These are phyloP conservation scores for Harmothoe impar DNA, from an alignment of 2,888 invertebrate species.

Conservation along the genomic window DNA sequence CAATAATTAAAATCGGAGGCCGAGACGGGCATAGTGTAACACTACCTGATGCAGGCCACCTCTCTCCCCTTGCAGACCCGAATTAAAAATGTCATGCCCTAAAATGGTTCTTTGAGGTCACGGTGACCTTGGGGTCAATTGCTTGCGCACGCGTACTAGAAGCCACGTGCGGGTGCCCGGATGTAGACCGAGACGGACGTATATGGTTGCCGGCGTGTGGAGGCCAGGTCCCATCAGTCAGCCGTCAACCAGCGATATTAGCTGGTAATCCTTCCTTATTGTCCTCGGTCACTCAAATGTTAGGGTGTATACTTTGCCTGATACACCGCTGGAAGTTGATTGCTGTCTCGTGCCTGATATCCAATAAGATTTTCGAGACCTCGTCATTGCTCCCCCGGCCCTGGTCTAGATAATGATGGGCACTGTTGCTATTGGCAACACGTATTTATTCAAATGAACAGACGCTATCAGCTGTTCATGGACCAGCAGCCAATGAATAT, in stretches of 20 bases:
- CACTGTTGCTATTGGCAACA: conserved; percentile 30
- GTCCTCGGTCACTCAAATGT: conserved; percentile 30
- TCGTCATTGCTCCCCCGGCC: no score
- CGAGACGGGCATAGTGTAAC: neutral
- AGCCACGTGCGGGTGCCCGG: conserved; percentile 32
- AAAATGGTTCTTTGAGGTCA: conserved; percentile 44
- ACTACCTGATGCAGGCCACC: neutral
- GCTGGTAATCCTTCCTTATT: neutral
- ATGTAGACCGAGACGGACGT: conserved; percentile 1
- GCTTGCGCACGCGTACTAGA: conserved; percentile 27
- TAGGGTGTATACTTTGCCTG: conserved; percentile 12
- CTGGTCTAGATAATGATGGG: neutral
- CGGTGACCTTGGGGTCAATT: conserved; percentile 47
- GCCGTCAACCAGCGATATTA: neutral
- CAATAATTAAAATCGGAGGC: conserved; percentile 40
- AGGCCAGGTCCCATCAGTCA: neutral
- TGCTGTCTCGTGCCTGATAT: conserved; percentile 26
- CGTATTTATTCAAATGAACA: conserved; percentile 21
- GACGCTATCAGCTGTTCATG: neutral
- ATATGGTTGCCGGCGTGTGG: neutral
- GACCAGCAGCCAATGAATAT: conserved; percentile 26
- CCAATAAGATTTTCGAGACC: conserved; percentile 33
- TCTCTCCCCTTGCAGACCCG: conserved; percentile 40
- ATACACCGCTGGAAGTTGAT: conserved; percentile 39
- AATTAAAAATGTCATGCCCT: conserved; percentile 50